Base-by-base conservation (phyloP, 2,797 vertebrate genomes). In the Dryobates pubescens region DNA sequence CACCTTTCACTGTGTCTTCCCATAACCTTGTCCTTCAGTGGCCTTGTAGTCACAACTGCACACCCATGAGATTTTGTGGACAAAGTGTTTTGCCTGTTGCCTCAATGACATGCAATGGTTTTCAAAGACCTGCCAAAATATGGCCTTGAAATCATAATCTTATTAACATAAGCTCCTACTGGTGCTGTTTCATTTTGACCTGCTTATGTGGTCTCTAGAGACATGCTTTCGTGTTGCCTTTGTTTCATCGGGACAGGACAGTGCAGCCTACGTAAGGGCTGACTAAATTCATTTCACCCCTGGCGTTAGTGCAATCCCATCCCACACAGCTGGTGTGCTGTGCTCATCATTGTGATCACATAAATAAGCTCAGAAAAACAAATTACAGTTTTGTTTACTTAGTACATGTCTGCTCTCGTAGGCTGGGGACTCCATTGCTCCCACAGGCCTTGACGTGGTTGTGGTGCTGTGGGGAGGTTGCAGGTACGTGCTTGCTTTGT, bases 401-500 rank as follows among this genome's bases (percentile, higher is more conserved):
- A 19, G 5, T 30, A 6, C 8, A 2, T 0, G 7, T 59, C 43
- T 30, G 23, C 24, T 54, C 24, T 53, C 12, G 19, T 5, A 22
- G 56, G 6, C 45, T 2, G 8, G 56, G 80, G 77, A 71, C 74
- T 82, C 6, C 32, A 11, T 36, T 87, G 32, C n/a, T 71, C 53
- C 54, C 56, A 4, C 13, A 6, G 0, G 1, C 7, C 6, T 3
- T n/a, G 68, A 41, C 1, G 3, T 26, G 51, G 11, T 7, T 71
- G 26, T 0, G 0, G 2, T 30, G 49, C 32, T 1, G 5, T 3
- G 38, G 5, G 34, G 57, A 22, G 20, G 5, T 26, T 30, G 23
- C 30, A 47, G 68, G 41, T 24, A 32, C 1, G 2, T 8, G 24
- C 15, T 45, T 45, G 47, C 15, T 7, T 57, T n/a, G 67, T 7